Percentiles rank a stretch among this genome's conserved stretches.
These are phyloP conservation scores for Trachelus tabidus DNA, from an alignment of 2,888 invertebrate genomes.

Conservation along the genomic window DNA sequence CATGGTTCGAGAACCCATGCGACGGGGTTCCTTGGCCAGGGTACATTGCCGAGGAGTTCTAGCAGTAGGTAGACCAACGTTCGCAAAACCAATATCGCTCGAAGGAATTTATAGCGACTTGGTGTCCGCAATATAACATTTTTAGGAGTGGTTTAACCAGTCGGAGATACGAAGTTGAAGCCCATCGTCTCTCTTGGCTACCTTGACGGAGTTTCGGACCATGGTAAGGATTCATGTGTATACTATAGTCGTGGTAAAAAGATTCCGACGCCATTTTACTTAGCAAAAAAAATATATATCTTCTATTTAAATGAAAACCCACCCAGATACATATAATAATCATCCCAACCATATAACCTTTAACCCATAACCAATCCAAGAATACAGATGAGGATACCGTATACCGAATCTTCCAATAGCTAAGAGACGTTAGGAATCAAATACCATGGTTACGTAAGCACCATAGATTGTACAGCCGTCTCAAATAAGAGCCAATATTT, in stretches of 20 bases:
- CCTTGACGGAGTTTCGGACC: not conserved
- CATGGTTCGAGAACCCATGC: constrained; percentile 5
- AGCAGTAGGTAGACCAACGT: constrained; percentile 5
- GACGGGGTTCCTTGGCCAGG: not conserved
- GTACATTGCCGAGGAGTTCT: constrained; percentile 24
- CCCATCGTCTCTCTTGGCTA: not conserved
- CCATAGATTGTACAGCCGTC: constrained; percentile 43
- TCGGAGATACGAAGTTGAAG: not conserved
- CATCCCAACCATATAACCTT: not conserved
- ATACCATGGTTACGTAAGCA: constrained; percentile 47
- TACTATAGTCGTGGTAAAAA: not conserved
- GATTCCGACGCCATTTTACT: not conserved
- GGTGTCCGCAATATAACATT: not conserved
- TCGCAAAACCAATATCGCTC: constrained; percentile 29
- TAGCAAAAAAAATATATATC: not conserved
- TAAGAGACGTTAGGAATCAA: constrained; percentile 8
- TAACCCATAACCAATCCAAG: not conserved
- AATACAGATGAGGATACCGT: not conserved
- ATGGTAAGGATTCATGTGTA: not conserved
- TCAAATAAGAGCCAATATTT: constrained; percentile 58
- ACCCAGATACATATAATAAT: not conserved
- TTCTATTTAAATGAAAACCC: not conserved
- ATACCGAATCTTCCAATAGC: not conserved
- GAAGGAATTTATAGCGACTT: constrained; percentile 29
- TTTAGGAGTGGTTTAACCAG: not conserved